These are phyloP conservation scores for Macroglossus sobrinus DNA, from an alignment of 2,113 vertebrate species.

Conservation along the genomic window DNA sequence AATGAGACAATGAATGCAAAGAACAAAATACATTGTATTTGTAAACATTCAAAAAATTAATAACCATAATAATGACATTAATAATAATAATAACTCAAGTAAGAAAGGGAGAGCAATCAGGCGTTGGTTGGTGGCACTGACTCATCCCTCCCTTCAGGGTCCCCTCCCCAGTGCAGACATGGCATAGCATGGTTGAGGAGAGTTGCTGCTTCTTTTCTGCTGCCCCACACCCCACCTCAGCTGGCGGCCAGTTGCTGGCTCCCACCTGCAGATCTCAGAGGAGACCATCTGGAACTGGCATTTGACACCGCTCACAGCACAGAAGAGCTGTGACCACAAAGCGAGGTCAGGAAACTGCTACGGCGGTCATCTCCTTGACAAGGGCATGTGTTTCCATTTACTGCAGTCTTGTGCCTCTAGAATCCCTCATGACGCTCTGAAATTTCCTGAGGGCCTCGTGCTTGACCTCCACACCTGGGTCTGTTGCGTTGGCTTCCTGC, in stretches of 20 bases:
- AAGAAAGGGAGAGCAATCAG: too few relatives aligned
- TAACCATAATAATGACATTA: background rate
- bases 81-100: background rate
- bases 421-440: background rate
- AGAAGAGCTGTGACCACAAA: slow-evolving; percentile 22
- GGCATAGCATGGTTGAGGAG: rapidly evolving
- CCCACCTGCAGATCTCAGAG: background rate
- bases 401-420: background rate
- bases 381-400: slow-evolving; percentile 64
- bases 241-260: background rate
- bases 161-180: rapidly evolving
- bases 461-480: slow-evolving; percentile 72
- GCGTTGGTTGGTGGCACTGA: rapidly evolving
- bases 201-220: background rate
- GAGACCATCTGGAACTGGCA: slow-evolving; percentile 13
- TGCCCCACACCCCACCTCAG: background rate
- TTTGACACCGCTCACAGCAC: background rate
- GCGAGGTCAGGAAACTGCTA: background rate
- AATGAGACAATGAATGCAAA: background rate
- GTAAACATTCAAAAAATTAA: background rate
- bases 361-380: slow-evolving; percentile 14
- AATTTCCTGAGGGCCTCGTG: slow-evolving; percentile 43
- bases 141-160: rapidly evolving
- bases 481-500: slow-evolving; percentile 49
- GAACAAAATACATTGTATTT: background rate